phyloP scores from a whole-genome alignment of 2,113 vertebrate genomes.

The Silurus meridionalis region DNA sequence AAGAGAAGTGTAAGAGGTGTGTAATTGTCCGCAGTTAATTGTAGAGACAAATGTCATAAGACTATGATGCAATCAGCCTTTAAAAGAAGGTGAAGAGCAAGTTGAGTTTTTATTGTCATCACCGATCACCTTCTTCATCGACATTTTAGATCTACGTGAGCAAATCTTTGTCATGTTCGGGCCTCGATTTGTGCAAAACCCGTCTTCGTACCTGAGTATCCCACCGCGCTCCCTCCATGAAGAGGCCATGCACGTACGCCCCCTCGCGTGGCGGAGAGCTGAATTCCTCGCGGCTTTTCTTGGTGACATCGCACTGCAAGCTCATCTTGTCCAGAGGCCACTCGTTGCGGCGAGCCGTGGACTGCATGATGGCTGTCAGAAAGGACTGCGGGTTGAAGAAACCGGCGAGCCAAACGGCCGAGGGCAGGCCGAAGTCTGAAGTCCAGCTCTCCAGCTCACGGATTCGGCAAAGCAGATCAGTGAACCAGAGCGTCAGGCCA shows the following conservation, averaged over 20 bases:
- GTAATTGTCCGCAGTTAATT: not conserved
- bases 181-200: not conserved
- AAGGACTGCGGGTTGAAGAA: conserved; percentile 96
- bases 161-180: no score
- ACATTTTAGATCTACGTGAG: not conserved
- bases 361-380: conserved; percentile 94
- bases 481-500: conserved; percentile 84
- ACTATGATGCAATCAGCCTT: not conserved
- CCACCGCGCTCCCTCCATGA: conserved; percentile 93
- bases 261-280: conserved; percentile 83
- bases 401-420: conserved; percentile 85
- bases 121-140: not conserved
- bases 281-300: conserved; percentile 86
- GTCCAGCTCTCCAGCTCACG: conserved; percentile 89
- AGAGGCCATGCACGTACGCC: conserved; percentile 85
- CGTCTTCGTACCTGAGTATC: conserved; percentile 80
- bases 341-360: conserved; percentile 80
- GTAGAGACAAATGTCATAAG: not conserved
- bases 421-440: conserved; percentile 81
- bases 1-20: not conserved
- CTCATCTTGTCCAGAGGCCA: conserved; percentile 93
- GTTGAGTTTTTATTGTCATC: not conserved
- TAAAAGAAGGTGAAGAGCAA: not conserved
- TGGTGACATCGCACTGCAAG: conserved; percentile 90
- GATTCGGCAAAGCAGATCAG: conserved; percentile 83